A percentile compares a stretch with the other conserved stretches of the same genome.
phyloP scores from a whole-genome alignment of 2,113 vertebrate species.

The Centropus unirufus region DNA sequence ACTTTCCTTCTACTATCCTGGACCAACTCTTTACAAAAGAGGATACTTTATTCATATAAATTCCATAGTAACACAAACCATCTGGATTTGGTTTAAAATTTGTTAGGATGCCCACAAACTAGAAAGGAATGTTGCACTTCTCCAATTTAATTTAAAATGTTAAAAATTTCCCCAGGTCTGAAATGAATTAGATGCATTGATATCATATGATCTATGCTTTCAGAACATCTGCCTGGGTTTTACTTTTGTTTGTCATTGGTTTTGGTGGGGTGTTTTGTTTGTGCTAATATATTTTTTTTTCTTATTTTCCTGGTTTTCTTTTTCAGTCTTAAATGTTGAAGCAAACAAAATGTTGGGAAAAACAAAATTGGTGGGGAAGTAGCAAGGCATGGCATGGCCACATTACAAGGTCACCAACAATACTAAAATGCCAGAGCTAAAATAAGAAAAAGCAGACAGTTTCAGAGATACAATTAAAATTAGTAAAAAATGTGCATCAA shows the following conservation, averaged over 20 bases:
- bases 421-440: not conserved
- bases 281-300: no score
- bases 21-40: not conserved
- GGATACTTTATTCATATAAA: not conserved
- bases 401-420: not conserved
- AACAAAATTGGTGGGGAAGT: not conserved
- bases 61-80: not conserved
- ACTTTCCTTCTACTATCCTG: not conserved
- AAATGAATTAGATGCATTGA: not conserved
- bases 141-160: not conserved
- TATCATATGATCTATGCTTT: not conserved
- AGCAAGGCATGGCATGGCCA: not conserved
- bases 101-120: not conserved
- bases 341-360: not conserved
- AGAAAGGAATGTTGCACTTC: not conserved
- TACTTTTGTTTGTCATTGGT: not conserved
- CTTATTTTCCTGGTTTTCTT: not conserved
- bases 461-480: not conserved
- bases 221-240: not conserved
- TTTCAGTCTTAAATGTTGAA: not conserved
- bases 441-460: not conserved
- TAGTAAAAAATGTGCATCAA: not conserved
- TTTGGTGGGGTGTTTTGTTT: not conserved
- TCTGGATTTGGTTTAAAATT: not conserved
- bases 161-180: not conserved